phyloP scores from a whole-genome alignment of 2,888 invertebrate genomes.

The Andrena haemorrhoa region DNA sequence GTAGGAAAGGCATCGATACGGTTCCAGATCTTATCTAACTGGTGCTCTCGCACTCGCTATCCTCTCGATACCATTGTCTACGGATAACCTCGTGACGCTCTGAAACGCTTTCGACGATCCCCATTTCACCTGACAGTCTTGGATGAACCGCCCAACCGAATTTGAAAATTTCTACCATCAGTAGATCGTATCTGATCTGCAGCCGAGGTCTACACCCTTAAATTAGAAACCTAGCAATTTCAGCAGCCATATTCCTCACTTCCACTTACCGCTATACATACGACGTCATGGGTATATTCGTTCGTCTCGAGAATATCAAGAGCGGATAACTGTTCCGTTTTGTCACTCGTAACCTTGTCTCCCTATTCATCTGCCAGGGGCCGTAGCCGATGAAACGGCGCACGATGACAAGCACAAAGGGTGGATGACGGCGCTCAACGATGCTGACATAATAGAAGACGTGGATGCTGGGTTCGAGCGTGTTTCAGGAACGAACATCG shows the following conservation, averaged over 20 bases:
- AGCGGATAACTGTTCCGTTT: conserved; percentile 32
- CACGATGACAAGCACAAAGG: conserved; percentile 67
- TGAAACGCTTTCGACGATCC: conserved; percentile 40
- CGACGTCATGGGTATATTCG: background rate
- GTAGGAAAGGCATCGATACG: conserved; percentile 51
- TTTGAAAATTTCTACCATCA: conserved; percentile 6
- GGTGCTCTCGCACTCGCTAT: conserved; percentile 52
- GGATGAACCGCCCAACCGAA: background rate
- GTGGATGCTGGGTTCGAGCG: conserved; percentile 55
- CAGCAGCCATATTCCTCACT: too few relatives aligned
- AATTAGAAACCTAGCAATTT: too few relatives aligned
- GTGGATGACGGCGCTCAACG: conserved; percentile 56
- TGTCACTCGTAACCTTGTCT: conserved; percentile 38
- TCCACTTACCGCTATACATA: background rate
- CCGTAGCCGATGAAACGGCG: conserved; percentile 33
- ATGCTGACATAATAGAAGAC: conserved; percentile 72
- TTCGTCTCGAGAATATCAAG: conserved; percentile 2
- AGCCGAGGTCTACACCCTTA: background rate
- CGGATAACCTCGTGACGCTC: conserved; percentile 35
- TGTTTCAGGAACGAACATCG: conserved; percentile 64
- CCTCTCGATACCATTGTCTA: conserved; percentile 46
- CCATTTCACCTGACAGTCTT: conserved; percentile 17
- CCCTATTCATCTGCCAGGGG: conserved; percentile 39
- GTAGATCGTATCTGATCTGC: background rate
- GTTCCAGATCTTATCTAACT: conserved; percentile 58